phyloP scores from a whole-genome alignment of 2,888 invertebrate genomes.

The Nemoura dubitans region DNA sequence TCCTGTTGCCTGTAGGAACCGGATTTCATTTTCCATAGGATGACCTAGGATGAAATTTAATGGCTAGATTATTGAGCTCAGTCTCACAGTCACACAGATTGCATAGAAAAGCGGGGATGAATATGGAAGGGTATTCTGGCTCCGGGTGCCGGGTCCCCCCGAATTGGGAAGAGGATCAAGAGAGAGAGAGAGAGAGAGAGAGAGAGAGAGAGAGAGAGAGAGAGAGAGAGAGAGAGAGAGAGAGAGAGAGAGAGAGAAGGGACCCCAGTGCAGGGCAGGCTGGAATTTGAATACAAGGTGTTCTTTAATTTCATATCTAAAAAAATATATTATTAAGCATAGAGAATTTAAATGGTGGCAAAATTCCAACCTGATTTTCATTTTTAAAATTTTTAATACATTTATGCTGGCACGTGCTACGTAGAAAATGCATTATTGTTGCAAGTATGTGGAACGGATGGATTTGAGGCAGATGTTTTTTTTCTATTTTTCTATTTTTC shows the following conservation, averaged over 20 bases:
- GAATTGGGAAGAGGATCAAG: neutral
- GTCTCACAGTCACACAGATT: constrained; percentile 22
- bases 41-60: constrained; percentile 46
- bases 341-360: neutral
- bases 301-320: neutral
- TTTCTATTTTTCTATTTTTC: too few species aligned
- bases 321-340: neutral
- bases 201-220: too few species aligned
- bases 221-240: neutral
- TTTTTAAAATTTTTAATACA: too few species aligned
- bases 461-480: too few species aligned
- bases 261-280: neutral
- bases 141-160: neutral
- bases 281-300: neutral
- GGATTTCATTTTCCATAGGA: constrained; percentile 30
- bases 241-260: neutral
- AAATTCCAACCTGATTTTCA: neutral
- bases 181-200: neutral
- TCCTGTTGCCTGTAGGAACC: neutral
- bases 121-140: constrained; percentile 2
- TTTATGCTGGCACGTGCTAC: too few species aligned
- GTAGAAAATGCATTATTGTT: too few species aligned
- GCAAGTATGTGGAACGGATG: too few species aligned
- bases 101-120: constrained; percentile 19
- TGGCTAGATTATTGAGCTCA: constrained; percentile 46